These are phyloP conservation scores for Scolopax mira DNA, from an alignment of 2,113 vertebrate genomes.

Conservation along the genomic window DNA sequence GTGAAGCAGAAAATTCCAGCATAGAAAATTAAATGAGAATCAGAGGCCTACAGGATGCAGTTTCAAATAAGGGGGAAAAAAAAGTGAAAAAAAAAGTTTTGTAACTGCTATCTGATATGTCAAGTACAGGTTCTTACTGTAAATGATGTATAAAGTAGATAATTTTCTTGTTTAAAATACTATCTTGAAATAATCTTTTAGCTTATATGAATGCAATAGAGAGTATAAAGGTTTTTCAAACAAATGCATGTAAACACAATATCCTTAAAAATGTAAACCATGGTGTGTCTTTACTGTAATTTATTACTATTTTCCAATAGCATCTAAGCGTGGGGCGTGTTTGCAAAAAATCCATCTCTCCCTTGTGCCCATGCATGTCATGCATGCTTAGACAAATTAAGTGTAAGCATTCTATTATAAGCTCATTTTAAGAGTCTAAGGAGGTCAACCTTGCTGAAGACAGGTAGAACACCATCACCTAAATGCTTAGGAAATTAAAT, in stretches of 20 bases:
- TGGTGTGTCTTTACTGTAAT: neutral
- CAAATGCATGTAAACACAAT: neutral
- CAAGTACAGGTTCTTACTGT: neutral
- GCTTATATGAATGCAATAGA: neutral
- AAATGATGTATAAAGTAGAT: neutral
- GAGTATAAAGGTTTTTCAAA: neutral
- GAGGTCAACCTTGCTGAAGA: neutral
- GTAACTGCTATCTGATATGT: neutral
- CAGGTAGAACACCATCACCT: neutral
- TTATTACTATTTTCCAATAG: neutral
- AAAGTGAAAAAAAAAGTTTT: neutral
- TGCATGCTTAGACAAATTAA: neutral
- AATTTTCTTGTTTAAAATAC: neutral
- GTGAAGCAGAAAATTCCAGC: neutral
- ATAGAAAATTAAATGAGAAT: neutral
- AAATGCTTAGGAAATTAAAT: neutral
- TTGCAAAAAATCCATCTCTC: neutral
- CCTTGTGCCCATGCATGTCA: neutral
- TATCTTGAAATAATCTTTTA: neutral
- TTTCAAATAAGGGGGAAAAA: neutral
- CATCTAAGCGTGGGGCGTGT: neutral
- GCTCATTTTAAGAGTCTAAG: neutral
- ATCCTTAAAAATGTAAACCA: neutral
- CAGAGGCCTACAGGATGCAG: neutral
- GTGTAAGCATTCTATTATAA: neutral